Base-by-base conservation (phyloP, 2,888 invertebrate genomes). In the Thysanoteuthis rhombus region DNA sequence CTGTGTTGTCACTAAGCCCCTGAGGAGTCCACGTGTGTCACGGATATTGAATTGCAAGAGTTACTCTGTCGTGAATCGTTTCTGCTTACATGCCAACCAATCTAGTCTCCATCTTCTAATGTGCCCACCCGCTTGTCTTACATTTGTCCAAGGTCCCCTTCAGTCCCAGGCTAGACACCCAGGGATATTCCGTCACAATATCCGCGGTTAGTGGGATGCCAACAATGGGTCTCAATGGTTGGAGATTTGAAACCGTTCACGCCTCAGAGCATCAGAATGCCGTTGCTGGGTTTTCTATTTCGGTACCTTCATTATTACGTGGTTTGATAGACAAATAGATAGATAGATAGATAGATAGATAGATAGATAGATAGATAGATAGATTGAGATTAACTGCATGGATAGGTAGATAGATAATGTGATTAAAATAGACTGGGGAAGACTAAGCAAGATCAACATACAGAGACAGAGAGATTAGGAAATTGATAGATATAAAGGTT, bases 151-250 rank as follows among this genome's bases (percentile, higher is more conserved):
- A 19, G 75, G n/a, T 75, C n/a, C 75, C n/a, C n/a, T 75, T n/a
- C 75, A 75, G 75, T 75, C 75, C 75, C 75, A n/a, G 75, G 75
- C 75, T n/a, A 75, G 75, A 75, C 75, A 75, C 75, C 75, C 75
- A 75, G 75, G 75, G 36, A 75, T 75, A 75, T 75, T 36, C 75
- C 75, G 75, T 75, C 75, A 75, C 36, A 75, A 75, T 75, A 75
- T 75, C 75, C 75, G 75, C 75, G n/a, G 75, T 75, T 75, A 36
- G 75, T 75, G 75, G 19, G n/a, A 75, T 75, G 75, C n/a, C 75
- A 75, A 75, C 75, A 75, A 75, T 75, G n/a, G 36, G 75, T 36
- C n/a, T n/a, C 75, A 36, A 75, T 36, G 75, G 10, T 75, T 36
- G n/a, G 75, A 12, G 75, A 75, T 75, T 75, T 75, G 75, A 75